These are phyloP conservation scores for Phymanthus crucifer DNA, from an alignment of 92 coral and sea anemone genomes.

Conservation along the genomic window DNA sequence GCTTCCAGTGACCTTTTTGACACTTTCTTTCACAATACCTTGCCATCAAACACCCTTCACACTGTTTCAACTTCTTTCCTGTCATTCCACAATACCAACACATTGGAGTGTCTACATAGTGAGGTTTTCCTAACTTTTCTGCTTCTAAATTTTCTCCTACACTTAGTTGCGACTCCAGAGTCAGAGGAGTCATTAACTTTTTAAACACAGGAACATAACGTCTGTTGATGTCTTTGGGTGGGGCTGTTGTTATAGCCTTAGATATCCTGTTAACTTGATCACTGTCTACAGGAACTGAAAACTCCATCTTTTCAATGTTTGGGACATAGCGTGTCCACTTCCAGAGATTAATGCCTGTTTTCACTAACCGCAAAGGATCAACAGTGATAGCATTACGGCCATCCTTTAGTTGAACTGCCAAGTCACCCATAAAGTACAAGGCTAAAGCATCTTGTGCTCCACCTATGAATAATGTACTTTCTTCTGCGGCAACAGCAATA, in stretches of 20 bases:
- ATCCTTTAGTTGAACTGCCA: neutral
- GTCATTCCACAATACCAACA: neutral
- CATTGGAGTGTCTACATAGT: neutral
- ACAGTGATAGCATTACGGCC: neutral
- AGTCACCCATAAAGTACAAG: neutral
- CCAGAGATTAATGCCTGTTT: neutral
- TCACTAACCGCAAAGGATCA: neutral
- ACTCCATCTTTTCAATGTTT: neutral
- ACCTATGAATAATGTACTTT: neutral
- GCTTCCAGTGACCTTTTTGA: neutral
- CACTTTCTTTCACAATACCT: conserved; percentile 9
- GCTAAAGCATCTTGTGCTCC: conserved; percentile 5
- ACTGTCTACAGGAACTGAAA: neutral
- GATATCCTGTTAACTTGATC: neutral
- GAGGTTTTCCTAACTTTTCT: neutral
- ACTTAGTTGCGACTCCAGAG: neutral
- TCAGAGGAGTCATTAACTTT: neutral
- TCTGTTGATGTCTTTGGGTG: neutral
- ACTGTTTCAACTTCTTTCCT: neutral
- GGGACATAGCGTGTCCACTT: conserved; percentile 1
- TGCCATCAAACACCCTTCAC: conserved; percentile 8
- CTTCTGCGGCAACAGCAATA: conserved; percentile 1
- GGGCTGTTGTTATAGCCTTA: neutral
- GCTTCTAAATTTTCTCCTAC: neutral
- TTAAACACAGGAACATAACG: neutral